Evolutionary conservation across 2,888 invertebrate species (phyloP), one percentile per base, ranked within the genome.

Genomic region (Cheilosia impressa): DNA sequence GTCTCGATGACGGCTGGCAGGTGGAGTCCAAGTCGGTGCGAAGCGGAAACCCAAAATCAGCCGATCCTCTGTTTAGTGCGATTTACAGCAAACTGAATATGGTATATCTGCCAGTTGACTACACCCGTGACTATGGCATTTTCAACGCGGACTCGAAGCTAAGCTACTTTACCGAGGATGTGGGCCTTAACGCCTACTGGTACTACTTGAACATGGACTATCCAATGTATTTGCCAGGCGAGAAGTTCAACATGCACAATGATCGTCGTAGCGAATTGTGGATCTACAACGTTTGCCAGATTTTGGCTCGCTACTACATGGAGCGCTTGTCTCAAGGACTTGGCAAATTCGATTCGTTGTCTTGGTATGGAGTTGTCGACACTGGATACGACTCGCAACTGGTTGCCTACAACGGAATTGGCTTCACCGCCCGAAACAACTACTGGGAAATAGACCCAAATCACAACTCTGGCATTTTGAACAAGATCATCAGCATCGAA

Each of bases 101-200:
- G 82, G 88, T 87, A 82, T 91, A 80, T 77, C 89, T 90, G 89
- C 93, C 93, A 77, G 92, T 94, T 22, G 95, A 95, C 90, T 95
- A 95, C 88, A 94, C 94, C 15, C 93, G 93, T 88, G 92, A 92
- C 90, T 92, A 93, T 85, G 89, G 93, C 50, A 91, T 93, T 89
- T 93, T 93, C 87, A 93, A 94, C 88, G 89, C 93, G 2, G 95
- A 96, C 88, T 93, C 93, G 88, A 93, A 93, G 78, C 88, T 96
- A 75, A 93, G 94, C 45, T 96, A 96, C 92, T 95, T 95, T 92
- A 95, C 94, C 41, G 95, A 96, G 90, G 96, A 96, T 89, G 93
- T 96, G 22, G 47, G 19, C 5, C 90, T 90, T 17, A 94, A 94
- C 88, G 95, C 96, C 91, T 94, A 94, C 88, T 95, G 96, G 93